Evolutionary conservation across 1,140 invertebrate species (phyloP).

Genomic region (Leptoteleia sp.): DNA sequence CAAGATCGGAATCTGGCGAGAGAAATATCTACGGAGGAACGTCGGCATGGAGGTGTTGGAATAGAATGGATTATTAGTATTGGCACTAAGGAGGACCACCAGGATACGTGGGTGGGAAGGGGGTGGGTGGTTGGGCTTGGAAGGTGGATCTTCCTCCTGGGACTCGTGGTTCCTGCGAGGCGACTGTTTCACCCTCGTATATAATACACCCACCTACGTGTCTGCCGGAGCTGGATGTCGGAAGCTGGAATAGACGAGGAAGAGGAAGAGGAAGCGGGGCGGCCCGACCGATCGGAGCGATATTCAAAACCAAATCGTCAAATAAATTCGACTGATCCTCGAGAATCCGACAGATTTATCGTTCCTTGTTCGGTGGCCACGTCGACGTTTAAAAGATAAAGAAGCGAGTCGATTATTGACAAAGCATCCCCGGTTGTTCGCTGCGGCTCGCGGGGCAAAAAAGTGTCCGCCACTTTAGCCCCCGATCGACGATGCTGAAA

Average conservation of each 20-base stretch:
- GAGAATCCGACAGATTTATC: slow-evolving; percentile 38
- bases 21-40: slow-evolving; percentile 67
- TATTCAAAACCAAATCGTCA: slow-evolving; percentile 27
- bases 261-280: too few species aligned
- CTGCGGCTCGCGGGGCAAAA: slow-evolving; percentile 3
- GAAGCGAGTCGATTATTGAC: slow-evolving; percentile 44
- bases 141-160: slow-evolving; percentile 70
- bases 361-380: slow-evolving; percentile 7
- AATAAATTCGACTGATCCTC: slow-evolving; percentile 38
- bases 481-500: slow-evolving; percentile 41
- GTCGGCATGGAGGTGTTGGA: slow-evolving; percentile 68
- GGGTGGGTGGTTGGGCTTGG: slow-evolving; percentile 4
- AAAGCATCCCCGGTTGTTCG: background rate
- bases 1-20: slow-evolving; percentile 71
- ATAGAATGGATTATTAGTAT: slow-evolving; percentile 76
- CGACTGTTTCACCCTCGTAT: slow-evolving; percentile 70
- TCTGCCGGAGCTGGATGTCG: too few species aligned
- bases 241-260: too few species aligned
- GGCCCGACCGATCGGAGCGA: too few species aligned
- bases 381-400: slow-evolving; percentile 29
- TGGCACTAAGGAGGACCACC: slow-evolving; percentile 71
- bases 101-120: slow-evolving; percentile 1
- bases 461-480: slow-evolving; percentile 24
- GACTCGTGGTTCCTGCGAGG: slow-evolving; percentile 66
- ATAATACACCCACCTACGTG: slow-evolving; percentile 70